Evolutionary conservation across 2,888 invertebrate species (phyloP).

Genomic region (Apoda limacodes): DNA sequence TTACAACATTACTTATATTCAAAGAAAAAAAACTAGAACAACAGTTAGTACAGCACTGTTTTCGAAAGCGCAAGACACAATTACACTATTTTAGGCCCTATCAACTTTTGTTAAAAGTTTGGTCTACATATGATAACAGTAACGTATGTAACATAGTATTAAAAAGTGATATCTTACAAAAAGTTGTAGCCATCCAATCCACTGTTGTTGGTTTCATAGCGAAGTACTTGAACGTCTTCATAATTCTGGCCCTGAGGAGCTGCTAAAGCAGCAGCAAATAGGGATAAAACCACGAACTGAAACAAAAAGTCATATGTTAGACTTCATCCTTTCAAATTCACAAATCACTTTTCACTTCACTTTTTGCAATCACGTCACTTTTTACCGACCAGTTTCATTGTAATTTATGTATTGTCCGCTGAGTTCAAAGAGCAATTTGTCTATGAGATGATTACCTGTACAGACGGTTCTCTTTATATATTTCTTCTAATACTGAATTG

Average conservation of each 20-base stretch:
- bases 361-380: conserved; percentile 25
- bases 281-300: conserved; percentile 45
- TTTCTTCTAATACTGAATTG: conserved; percentile 56
- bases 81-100: too few relatives aligned
- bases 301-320: conserved; percentile 27
- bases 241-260: conserved; percentile 47
- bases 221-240: conserved; percentile 70
- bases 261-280: conserved; percentile 39
- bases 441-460: conserved; percentile 54
- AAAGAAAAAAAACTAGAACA: too few relatives aligned
- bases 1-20: too few relatives aligned
- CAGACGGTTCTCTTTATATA: conserved; percentile 48
- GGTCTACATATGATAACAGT: not conserved
- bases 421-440: conserved; percentile 39
- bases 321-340: conserved; percentile 17
- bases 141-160: too few relatives aligned
- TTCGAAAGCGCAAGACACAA: too few relatives aligned
- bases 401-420: conserved; percentile 31
- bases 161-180: conserved; percentile 44
- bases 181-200: conserved; percentile 71
- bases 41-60: too few relatives aligned
- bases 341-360: conserved; percentile 26
- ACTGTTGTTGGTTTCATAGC: conserved; percentile 72
- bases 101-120: conserved; percentile 1
- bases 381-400: conserved; percentile 59